A percentile compares a stretch with the other conserved stretches of the same genome.
phyloP scores from a whole-genome alignment of 2,113 vertebrate genomes.

The cattle (Bos taurus) region ARS-UCD2.0 NC_037339.1:86139001-86139500 shows the following conservation, averaged over 20 bases:
- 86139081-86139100: not conserved
- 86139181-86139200: too few relatives aligned
- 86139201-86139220: too few relatives aligned
- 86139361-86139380: not conserved
- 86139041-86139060: not conserved
- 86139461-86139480: not conserved
- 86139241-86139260: rapidly evolving
- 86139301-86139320: not conserved
- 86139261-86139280: not conserved
- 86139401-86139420: not conserved
- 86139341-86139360: not conserved
- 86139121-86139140: not conserved
- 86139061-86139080: not conserved
- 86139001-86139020: not conserved
- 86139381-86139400: not conserved
- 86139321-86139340: rapidly evolving
- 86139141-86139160: not conserved
- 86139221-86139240: not conserved
- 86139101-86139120: not conserved
- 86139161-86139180: not conserved
- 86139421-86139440: not conserved
- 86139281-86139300: not conserved
- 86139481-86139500: not conserved
- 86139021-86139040: not conserved
- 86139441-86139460: not conserved